Evolutionary conservation across 2,113 vertebrate genomes (phyloP).

Genomic region (Entosphenus tridentatus): DNA sequence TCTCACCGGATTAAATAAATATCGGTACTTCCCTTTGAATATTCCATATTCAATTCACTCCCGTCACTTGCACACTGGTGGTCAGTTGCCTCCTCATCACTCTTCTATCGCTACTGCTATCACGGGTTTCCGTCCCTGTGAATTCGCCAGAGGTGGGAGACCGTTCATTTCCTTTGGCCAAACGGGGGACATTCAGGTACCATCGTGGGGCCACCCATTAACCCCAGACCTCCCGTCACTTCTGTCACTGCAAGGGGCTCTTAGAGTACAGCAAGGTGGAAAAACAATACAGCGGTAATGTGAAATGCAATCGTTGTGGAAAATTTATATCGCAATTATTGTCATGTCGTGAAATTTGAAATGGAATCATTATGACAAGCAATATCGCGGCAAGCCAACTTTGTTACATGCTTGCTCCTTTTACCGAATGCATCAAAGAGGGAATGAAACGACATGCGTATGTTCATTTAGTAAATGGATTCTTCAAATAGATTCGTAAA

Average conservation of each 20-base stretch:
- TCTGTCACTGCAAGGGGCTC: too few relatives aligned
- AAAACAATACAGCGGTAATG: not conserved
- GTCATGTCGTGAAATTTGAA: not conserved
- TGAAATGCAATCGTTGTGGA: not conserved
- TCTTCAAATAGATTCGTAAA: too few relatives aligned
- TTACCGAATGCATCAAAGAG: not conserved
- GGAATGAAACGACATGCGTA: too few relatives aligned
- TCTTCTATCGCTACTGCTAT: not conserved
- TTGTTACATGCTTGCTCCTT: not conserved
- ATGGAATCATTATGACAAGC: not conserved
- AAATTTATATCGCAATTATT: not conserved
- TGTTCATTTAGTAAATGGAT: too few relatives aligned
- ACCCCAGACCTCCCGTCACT: not conserved
- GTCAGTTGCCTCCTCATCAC: not conserved
- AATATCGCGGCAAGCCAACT: not conserved
- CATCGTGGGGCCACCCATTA: not conserved
- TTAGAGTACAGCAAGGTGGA: not conserved
- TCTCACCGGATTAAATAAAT: too few relatives aligned
- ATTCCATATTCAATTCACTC: too few relatives aligned
- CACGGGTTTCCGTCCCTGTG: not conserved
- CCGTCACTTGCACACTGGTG: too few relatives aligned
- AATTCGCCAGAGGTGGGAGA: not conserved
- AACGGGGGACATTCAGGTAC: not conserved
- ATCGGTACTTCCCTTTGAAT: too few relatives aligned
- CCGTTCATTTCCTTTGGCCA: not conserved